phyloP scores from a whole-genome alignment of 2,888 invertebrate genomes.

The Drosophila setosimentum region DNA sequence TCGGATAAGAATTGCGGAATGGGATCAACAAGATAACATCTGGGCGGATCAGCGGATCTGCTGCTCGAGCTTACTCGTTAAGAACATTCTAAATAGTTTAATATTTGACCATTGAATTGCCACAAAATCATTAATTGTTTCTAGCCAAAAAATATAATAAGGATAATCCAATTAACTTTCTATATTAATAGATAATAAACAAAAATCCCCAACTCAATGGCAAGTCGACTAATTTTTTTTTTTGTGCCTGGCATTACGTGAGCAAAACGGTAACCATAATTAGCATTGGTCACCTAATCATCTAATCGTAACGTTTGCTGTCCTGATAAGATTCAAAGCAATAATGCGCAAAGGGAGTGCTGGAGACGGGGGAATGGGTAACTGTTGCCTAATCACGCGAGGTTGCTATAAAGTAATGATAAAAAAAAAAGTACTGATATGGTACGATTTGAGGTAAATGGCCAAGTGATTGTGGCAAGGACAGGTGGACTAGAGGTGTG shows the following conservation, averaged over 20 bases:
- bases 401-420: constrained; percentile 27
- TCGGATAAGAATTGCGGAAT: not conserved
- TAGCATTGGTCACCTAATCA: constrained; percentile 49
- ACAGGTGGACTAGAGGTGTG: not conserved
- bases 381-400: not conserved
- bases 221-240: not conserved
- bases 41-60: not conserved
- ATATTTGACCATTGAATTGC: not conserved
- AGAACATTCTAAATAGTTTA: not conserved
- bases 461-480: constrained; percentile 6
- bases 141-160: not conserved
- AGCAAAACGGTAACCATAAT: constrained; percentile 20
- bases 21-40: not conserved
- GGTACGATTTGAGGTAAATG: constrained; percentile 8
- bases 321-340: constrained; percentile 41
- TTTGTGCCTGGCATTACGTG: not conserved
- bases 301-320: constrained; percentile 20
- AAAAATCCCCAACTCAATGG: not conserved
- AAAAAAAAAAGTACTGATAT: constrained; percentile 29
- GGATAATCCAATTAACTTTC: not conserved
- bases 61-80: not conserved
- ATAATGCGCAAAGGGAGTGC: not conserved
- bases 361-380: not conserved
- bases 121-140: not conserved
- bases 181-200: not conserved